Conservation (phyloP, 1,140 invertebrate genomes). For the Oryctes rhinoceros region DNA sequence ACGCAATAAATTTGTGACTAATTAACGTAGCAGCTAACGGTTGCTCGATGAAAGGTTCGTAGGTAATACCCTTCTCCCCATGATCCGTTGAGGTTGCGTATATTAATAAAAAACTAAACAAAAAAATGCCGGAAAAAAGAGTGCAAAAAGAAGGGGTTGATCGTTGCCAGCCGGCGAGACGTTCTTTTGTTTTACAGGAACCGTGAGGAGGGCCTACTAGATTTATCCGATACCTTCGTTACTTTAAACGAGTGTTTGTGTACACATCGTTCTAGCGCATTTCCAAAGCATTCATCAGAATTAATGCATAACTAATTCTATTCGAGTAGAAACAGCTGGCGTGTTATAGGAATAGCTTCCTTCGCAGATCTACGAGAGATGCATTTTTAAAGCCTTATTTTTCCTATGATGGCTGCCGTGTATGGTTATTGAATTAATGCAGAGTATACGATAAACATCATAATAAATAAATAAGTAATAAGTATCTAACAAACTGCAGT, state of each 20-base stretch:
- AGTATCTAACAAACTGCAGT: too few species aligned
- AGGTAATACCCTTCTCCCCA: not conserved
- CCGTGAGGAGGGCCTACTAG: not conserved
- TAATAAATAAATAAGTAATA: not conserved
- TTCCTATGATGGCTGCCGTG: not conserved
- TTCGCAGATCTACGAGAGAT: conserved; percentile 5
- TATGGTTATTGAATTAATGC: not conserved
- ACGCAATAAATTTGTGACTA: not conserved
- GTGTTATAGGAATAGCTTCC: not conserved
- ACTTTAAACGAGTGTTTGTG: not conserved
- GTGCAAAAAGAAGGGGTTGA: not conserved
- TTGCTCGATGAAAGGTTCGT: not conserved
- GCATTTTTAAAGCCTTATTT: not conserved
- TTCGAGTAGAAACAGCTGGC: conserved; percentile 24
- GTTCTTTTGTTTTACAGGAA: conserved; percentile 18
- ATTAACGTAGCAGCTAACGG: not conserved
- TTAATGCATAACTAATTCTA: conserved; percentile 26
- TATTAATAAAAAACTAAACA: conserved; percentile 12
- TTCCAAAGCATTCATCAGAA: conserved; percentile 3
- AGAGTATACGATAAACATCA: not conserved
- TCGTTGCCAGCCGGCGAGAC: conserved; percentile 21
- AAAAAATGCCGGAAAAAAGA: conserved; percentile 12
- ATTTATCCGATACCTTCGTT: conserved; percentile 10
- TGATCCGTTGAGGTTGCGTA: not conserved
- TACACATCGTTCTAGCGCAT: not conserved